Evolutionary conservation across 2,888 invertebrate species (phyloP).

Genomic region (Spialia ferax): DNA sequence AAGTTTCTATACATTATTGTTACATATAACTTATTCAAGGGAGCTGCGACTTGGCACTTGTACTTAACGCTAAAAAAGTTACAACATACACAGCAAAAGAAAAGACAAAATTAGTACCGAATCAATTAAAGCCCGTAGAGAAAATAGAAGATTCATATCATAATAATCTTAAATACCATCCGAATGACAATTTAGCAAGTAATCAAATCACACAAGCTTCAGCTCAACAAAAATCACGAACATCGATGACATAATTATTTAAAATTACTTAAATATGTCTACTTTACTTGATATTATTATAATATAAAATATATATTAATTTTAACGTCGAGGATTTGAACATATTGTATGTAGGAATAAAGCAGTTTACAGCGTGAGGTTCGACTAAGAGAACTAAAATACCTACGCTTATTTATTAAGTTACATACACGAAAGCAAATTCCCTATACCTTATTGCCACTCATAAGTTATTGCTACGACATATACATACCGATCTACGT

Average conservation of each 20-base stretch:
- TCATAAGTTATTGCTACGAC: slow-evolving; percentile 85
- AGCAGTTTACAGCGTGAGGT: slow-evolving; percentile 79
- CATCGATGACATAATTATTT: slow-evolving; percentile 64
- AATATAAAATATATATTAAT: slow-evolving; percentile 68
- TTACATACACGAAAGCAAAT: slow-evolving; percentile 75
- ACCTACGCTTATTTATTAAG: slow-evolving; percentile 58
- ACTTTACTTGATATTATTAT: slow-evolving; percentile 64
- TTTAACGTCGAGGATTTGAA: slow-evolving; percentile 79
- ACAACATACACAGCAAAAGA: slow-evolving; percentile 33
- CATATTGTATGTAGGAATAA: slow-evolving; percentile 72
- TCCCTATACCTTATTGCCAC: slow-evolving; percentile 83
- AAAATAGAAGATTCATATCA: slow-evolving; percentile 22
- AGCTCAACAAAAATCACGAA: slow-evolving; percentile 51
- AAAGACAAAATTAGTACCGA: slow-evolving; percentile 42
- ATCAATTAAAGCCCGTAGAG: slow-evolving; percentile 41
- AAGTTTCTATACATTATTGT: neutral
- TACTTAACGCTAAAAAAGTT: slow-evolving; percentile 69
- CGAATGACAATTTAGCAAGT: slow-evolving; percentile 22
- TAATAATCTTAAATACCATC: slow-evolving; percentile 17
- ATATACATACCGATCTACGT: slow-evolving; percentile 76
- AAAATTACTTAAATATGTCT: slow-evolving; percentile 63
- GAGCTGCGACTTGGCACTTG: slow-evolving; percentile 81
- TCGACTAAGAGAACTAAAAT: slow-evolving; percentile 56
- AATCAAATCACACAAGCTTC: slow-evolving; percentile 37
- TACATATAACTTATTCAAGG: slow-evolving; percentile 42